Conservation (phyloP, 2,888 invertebrate species). For the Nomada ruficornis region DNA sequence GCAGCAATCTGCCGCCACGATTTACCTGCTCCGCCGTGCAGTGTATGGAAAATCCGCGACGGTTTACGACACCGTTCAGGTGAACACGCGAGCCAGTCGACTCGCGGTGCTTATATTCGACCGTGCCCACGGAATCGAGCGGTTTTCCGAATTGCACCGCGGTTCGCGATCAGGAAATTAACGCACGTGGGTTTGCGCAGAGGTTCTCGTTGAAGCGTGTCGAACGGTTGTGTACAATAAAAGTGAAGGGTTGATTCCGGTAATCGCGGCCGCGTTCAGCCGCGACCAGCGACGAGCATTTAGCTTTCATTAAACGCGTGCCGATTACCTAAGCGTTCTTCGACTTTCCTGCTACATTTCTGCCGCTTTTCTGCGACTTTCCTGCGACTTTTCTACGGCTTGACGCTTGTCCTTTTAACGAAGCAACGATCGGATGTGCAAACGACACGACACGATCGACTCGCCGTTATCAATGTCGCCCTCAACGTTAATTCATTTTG, state of each 20-base stretch:
- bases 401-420: background rate
- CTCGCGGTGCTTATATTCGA: constrained; percentile 21
- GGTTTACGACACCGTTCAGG: constrained; percentile 48
- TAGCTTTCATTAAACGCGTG: constrained; percentile 11
- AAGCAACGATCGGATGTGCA: background rate
- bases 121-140: constrained; percentile 41
- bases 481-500: background rate
- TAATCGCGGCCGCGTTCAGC: background rate
- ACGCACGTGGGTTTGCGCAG: constrained; percentile 28
- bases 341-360: background rate
- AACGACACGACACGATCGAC: background rate
- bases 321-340: constrained; percentile 17
- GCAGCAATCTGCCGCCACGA: background rate
- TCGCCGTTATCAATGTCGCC: too few relatives aligned
- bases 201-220: constrained; percentile 40
- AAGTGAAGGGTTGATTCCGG: constrained; percentile 57
- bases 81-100: background rate
- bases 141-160: constrained; percentile 35
- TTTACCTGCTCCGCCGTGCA: background rate
- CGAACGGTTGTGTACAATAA: constrained; percentile 54
- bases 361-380: background rate
- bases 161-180: constrained; percentile 59
- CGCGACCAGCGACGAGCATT: background rate
- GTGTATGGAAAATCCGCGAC: background rate
- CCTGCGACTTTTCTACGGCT: background rate